Evolutionary conservation across 2,113 vertebrate species (phyloP), one percentile per base, ranked within the genome.

Genomic region (Cathartes aura): DNA sequence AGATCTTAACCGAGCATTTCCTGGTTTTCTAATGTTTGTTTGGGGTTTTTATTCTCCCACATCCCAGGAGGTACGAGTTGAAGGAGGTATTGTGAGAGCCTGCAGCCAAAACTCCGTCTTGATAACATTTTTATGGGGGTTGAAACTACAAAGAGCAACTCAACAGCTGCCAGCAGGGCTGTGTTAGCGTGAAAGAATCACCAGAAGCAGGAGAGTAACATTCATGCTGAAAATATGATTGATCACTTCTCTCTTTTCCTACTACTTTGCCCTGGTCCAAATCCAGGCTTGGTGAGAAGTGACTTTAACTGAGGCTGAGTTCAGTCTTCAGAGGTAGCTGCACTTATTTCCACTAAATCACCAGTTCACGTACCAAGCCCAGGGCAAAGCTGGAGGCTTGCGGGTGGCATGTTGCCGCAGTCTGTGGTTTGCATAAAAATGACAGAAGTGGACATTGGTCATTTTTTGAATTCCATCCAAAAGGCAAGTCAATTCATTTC

Each of bases 71-170:
- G 79, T 53, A 73, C 0, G 1, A 86, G 80, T 15, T 74, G 95
- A 95, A 92, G 91, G 89, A 89, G 86, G 81, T 60, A 87, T 60
- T 91, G 87, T 79, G 58, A 89, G 89, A 91, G 27, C 26, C 86
- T 43, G 68, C 83, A 94, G 87, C 92, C 93, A 96, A 84, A 92
- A 71, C 71, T 90, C 71, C 67, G 82, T 83, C 95, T 91, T 91
- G 96, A 96, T 92, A 96, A 87, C 43, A 19, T 92, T 94, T 97
- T 97, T 89, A 93, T 89, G 76, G 80, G 48, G 70, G 62, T 89
- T 89, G 81, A 95, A 94, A 94, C 87, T 91, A 82, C 92, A 95
- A 96, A 95, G 68, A 92, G 60, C 21, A 87, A 58, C 73, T 82
- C 80, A 71, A 63, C 89, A 64, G 64, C 78, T 95, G 83, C 91